Percentiles rank a stretch among this genome's conserved stretches.
phyloP scores from a whole-genome alignment of 2,113 vertebrate genomes.

The Hirundichthys speculiger region DNA sequence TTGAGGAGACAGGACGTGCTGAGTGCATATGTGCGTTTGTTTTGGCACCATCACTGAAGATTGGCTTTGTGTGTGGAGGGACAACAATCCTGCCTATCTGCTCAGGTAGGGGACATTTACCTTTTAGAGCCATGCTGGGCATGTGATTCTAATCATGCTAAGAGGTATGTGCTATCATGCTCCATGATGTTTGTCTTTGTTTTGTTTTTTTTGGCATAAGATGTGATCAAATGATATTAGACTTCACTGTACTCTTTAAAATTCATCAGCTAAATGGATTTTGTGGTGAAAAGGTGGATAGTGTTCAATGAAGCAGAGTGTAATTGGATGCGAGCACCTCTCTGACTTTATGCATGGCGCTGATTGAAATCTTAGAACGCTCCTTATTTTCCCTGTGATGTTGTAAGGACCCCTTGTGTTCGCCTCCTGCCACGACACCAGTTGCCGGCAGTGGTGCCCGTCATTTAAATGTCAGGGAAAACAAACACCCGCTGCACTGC shows the following conservation, averaged over 20 bases:
- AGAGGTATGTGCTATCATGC: too few relatives aligned
- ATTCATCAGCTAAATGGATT: constrained; percentile 11
- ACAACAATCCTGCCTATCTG: constrained; percentile 17
- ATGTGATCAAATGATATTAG: neutral
- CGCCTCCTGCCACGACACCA: constrained; percentile 26
- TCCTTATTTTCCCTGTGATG: constrained; percentile 11
- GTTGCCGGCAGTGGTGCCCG: neutral
- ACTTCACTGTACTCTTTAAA: constrained; percentile 19
- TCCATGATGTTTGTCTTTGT: neutral
- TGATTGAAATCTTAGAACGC: constrained; percentile 2
- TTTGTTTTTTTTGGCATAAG: neutral
- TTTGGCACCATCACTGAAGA: neutral
- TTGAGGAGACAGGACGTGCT: too few relatives aligned
- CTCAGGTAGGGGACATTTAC: neutral
- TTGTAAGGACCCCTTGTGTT: constrained; percentile 59
- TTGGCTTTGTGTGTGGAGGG: too few relatives aligned
- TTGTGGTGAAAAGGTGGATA: neutral
- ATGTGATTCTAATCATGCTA: too few relatives aligned
- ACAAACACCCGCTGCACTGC: neutral
- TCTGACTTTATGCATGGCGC: neutral
- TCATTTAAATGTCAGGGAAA: neutral
- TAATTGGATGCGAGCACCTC: neutral
- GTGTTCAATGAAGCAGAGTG: constrained; percentile 27
- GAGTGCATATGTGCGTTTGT: neutral
- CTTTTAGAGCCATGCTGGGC: too few relatives aligned